Evolutionary conservation across 2,113 vertebrate genomes (phyloP).

Genomic region (Ifrita kowaldi): DNA sequence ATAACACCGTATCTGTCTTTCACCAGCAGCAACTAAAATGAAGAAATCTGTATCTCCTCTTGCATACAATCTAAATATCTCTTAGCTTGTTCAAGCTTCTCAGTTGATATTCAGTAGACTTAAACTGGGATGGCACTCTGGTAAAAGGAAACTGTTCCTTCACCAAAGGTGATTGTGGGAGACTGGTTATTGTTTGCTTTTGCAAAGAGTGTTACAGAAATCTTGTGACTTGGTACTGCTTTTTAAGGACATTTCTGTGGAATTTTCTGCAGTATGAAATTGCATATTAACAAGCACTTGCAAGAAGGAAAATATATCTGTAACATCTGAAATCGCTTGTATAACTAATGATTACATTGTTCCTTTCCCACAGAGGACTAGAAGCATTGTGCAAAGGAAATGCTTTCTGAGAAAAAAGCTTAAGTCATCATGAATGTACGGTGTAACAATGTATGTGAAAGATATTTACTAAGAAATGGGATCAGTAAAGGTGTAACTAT

Average conservation of each 20-base stretch:
- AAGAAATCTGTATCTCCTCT: background rate
- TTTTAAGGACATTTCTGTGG: background rate
- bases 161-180: background rate
- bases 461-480: background rate
- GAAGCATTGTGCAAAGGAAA: background rate
- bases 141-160: background rate
- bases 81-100: background rate
- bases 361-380: background rate
- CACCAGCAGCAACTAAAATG: background rate
- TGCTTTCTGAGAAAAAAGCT: background rate
- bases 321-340: background rate
- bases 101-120: background rate
- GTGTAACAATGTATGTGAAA: background rate
- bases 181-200: background rate
- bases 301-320: background rate
- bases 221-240: background rate
- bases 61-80: background rate
- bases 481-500: background rate
- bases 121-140: background rate
- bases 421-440: background rate
- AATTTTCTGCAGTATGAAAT: background rate
- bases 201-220: background rate
- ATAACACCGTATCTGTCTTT: background rate
- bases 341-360: background rate
- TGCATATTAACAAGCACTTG: background rate